Percentiles rank a stretch among this genome's conserved stretches.
These are phyloP conservation scores for Pangasianodon hypophthalmus DNA, from an alignment of 2,113 vertebrate species.

Conservation along the genomic window DNA sequence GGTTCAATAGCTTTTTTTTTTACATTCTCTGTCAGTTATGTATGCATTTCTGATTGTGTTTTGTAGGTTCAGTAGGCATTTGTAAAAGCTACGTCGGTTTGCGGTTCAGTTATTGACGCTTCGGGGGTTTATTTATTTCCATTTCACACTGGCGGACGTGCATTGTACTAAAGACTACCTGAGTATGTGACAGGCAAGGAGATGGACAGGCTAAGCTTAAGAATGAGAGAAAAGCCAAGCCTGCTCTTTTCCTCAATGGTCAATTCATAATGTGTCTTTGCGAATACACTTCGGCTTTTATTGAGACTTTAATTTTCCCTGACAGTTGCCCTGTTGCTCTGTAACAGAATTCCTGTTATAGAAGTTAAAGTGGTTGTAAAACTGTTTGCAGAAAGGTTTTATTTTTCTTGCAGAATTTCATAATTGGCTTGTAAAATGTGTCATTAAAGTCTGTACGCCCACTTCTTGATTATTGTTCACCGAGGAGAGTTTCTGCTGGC, in stretches of 20 bases:
- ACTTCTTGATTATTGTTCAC: conserved; percentile 45
- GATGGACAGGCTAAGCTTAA: conserved; percentile 33
- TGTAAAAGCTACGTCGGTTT: neutral
- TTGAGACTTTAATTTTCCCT: conserved; percentile 1
- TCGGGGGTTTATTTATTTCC: conserved; percentile 33
- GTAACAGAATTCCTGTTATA: neutral
- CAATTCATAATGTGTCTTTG: conserved; percentile 15
- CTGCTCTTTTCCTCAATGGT: conserved; percentile 27
- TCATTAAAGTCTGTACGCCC: conserved; percentile 44
- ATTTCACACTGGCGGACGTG: conserved; percentile 38
- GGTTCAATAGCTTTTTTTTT: conserved; percentile 16
- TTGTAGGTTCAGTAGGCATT: neutral
- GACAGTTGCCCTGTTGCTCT: neutral
- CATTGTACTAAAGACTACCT: conserved; percentile 31
- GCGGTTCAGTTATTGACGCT: conserved; percentile 26
- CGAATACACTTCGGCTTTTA: conserved; percentile 32
- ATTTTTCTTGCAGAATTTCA: conserved; percentile 44
- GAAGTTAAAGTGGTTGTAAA: conserved; percentile 39
- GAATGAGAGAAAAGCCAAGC: conserved; percentile 39
- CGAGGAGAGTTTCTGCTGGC: conserved; percentile 28
- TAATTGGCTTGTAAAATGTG: conserved; percentile 55
- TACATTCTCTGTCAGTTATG: neutral
- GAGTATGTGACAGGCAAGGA: conserved; percentile 29
- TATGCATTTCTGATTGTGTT: neutral
- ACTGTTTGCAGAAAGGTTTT: conserved; percentile 34